Conservation (phyloP, 2,797 vertebrate genomes). For the Eremophila alpestris region DNA sequence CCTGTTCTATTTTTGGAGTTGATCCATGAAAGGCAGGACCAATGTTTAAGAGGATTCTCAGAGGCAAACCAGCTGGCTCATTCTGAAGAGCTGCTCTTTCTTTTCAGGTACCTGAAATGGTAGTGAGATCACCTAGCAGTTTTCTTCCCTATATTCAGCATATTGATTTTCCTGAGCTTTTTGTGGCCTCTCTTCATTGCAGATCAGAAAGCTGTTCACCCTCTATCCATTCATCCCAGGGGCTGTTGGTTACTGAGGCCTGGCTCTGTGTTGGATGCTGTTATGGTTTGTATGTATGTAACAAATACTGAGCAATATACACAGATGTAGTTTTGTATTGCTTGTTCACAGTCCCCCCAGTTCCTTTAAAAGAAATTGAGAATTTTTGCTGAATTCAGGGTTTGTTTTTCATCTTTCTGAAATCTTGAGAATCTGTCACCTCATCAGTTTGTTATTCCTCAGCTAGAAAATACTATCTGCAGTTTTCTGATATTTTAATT, state of each 20-base stretch:
- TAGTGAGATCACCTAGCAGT: not conserved
- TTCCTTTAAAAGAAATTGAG: not conserved
- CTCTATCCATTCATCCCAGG: not conserved
- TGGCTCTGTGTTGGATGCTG: not conserved
- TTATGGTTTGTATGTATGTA: not conserved
- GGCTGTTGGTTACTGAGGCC: not conserved
- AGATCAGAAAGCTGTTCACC: not conserved
- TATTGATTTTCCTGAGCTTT: not conserved
- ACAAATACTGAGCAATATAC: not conserved
- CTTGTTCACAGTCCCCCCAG: not conserved
- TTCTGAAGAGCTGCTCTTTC: not conserved
- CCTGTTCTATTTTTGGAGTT: not conserved
- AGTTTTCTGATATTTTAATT: not conserved
- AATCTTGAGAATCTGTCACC: not conserved
- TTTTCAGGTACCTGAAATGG: not conserved
- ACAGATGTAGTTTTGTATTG: fast-evolving
- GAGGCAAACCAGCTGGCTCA: not conserved
- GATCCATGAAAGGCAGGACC: not conserved
- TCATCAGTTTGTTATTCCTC: not conserved
- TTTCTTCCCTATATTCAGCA: not conserved
- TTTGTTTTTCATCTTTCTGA: not conserved
- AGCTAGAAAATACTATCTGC: fast-evolving
- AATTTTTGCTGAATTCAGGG: not conserved
- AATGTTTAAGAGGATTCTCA: not conserved
- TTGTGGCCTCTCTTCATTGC: not conserved